These are phyloP conservation scores for Papilio xuthus DNA, from an alignment of 1,140 invertebrate species.

Conservation along the genomic window DNA sequence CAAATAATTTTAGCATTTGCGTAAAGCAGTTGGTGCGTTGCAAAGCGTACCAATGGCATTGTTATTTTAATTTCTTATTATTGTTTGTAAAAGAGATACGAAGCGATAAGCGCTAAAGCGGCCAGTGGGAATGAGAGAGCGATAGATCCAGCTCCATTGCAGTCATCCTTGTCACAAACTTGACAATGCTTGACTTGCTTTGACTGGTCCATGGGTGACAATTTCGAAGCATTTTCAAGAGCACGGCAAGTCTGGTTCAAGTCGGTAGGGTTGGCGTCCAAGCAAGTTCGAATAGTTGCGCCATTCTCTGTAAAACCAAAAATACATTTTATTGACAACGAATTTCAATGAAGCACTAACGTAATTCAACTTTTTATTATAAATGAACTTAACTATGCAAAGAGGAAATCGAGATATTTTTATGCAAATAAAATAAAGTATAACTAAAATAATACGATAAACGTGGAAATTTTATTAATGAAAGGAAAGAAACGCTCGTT, in stretches of 20 bases:
- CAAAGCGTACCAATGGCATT: constrained; percentile 42
- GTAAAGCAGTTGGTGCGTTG: constrained; percentile 37
- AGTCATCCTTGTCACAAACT: constrained; percentile 77
- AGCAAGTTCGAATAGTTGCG: constrained; percentile 64
- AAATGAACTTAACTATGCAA: too few relatives aligned
- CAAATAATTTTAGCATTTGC: constrained; percentile 28
- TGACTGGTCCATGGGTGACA: constrained; percentile 46
- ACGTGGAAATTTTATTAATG: too few relatives aligned
- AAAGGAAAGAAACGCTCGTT: too few relatives aligned
- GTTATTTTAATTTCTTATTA: constrained; percentile 56
- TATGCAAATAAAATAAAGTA: too few relatives aligned
- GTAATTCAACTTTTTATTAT: too few relatives aligned
- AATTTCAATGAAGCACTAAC: too few relatives aligned
- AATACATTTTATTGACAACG: background rate
- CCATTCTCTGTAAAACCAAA: constrained; percentile 62
- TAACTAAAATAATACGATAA: too few relatives aligned
- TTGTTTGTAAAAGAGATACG: constrained; percentile 67
- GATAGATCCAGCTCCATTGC: constrained; percentile 82
- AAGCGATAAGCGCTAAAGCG: constrained; percentile 59
- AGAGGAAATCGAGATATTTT: too few relatives aligned
- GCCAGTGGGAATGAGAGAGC: constrained; percentile 71
- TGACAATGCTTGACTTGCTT: constrained; percentile 70
- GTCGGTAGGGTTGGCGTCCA: constrained; percentile 70
- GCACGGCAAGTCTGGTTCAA: constrained; percentile 66
- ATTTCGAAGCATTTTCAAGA: constrained; percentile 54